phyloP scores from a whole-genome alignment of 2,888 invertebrate genomes.

The Eupithecia pulchellata region DNA sequence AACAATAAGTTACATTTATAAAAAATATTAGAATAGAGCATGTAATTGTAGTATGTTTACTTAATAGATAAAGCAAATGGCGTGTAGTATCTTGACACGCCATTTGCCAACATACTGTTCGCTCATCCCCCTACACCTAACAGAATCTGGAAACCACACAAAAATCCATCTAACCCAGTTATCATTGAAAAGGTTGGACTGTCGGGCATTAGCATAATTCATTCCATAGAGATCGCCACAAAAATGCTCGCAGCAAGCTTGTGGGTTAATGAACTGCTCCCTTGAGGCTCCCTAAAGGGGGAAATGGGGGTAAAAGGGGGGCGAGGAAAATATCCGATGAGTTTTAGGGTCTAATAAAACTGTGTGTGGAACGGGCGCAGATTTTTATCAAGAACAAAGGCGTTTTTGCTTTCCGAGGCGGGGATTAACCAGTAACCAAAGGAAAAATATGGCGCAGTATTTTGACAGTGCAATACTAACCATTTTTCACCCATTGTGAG shows the following conservation, averaged over 20 bases:
- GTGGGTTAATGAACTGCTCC: conserved; percentile 45
- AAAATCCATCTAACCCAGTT: conserved; percentile 22
- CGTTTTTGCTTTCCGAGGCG: conserved; percentile 12
- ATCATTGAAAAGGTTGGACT: conserved; percentile 37
- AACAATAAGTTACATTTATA: no score
- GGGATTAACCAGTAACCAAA: conserved; percentile 10
- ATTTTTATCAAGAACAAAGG: conserved; percentile 34
- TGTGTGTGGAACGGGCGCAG: conserved; percentile 24
- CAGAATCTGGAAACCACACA: conserved; percentile 12
- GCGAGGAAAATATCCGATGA: conserved; percentile 29
- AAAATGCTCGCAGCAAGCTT: conserved; percentile 44
- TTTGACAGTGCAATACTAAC: conserved; percentile 11
- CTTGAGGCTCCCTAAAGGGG: conserved; percentile 25
- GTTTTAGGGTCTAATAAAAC: conserved; percentile 34
- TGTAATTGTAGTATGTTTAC: no score
- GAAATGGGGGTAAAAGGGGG: conserved; percentile 27
- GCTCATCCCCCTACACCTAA: background rate
- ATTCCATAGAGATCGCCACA: conserved; percentile 39
- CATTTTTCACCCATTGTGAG: conserved; percentile 6
- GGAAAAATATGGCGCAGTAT: conserved; percentile 14
- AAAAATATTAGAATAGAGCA: no score
- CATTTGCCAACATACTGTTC: background rate
- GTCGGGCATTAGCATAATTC: conserved; percentile 44
- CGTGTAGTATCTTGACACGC: no score
- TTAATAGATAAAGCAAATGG: no score